Base-by-base conservation (phyloP, 2,888 invertebrate species). In the Clunio marinus region DNA sequence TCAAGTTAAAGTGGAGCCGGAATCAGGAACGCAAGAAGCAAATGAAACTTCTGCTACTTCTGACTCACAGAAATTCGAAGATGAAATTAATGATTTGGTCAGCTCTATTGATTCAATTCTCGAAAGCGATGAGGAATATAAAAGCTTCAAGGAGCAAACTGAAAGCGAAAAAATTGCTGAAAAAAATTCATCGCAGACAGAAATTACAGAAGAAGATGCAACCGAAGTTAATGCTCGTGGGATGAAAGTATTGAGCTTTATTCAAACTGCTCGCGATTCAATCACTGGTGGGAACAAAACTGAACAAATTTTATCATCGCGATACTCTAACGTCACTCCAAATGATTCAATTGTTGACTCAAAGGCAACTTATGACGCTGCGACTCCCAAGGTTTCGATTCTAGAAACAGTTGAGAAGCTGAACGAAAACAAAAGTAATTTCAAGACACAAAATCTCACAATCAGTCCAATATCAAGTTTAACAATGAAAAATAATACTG, bases 291-390 rank as follows among this genome's bases (percentile, higher is more conserved):
- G n/a, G 10, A 27, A 24, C 17, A 17, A 15, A 17, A 55, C 66
- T 0, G 55, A 28, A 1, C 68, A 68, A 45, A 22, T 68, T 7
- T 15, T 58, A 1, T 68, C 68, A 5, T n/a, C 68, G n/a, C 68
- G 68, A 1, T 68, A 68, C 37, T 68, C 68, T 0, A 58, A 68
- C 17, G 55, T 68, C 10, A 68, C 68, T 7, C 66, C 66, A 17
- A 68, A 57, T 35, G 68, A 68, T 3, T 68, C 68, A 1, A 2
- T 68, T 20, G 60, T n/a, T 2, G 2, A 8, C n/a, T 17, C 22
- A 13, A 5, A 32, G 2, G 7, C 22, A 1, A 25, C 37, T 15
- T 41, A 37, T 37, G 57, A 58, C 20, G 45, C n/a, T 8, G 17
- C 2, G 27, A 68, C 68, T 8, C 58, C 58, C 1, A 58, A 57